phyloP scores from a whole-genome alignment of 2,113 vertebrate genomes.

The Melanotaenia duboulayi region DNA sequence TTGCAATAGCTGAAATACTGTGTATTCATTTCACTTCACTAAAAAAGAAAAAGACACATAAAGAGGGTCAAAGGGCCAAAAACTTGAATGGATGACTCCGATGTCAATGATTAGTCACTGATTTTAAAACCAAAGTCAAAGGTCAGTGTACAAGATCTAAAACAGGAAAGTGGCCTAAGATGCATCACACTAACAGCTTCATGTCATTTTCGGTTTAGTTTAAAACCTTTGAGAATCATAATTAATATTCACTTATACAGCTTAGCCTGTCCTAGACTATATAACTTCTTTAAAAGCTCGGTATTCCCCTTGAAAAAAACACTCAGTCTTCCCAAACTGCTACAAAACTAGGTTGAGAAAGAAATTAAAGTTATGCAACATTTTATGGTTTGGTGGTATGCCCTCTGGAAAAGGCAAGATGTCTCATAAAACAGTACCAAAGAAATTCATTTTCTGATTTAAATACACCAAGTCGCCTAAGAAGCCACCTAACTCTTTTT shows the following conservation, averaged over 20 bases:
- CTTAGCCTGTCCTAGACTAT: constrained; percentile 20
- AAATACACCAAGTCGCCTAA: constrained; percentile 65
- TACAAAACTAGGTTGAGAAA: constrained; percentile 51
- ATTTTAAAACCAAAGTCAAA: background rate
- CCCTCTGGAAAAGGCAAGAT: constrained; percentile 71
- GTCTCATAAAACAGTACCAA: constrained; percentile 73
- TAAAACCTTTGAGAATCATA: constrained; percentile 4
- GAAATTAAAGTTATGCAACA: constrained; percentile 76
- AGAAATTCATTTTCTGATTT: constrained; percentile 71
- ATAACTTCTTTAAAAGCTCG: constrained; percentile 49
- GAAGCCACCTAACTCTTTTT: constrained; percentile 71
- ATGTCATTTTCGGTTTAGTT: no score
- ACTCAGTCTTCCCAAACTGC: constrained; percentile 42
- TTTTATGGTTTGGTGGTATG: constrained; percentile 80
- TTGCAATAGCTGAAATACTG: no score
- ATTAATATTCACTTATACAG: constrained; percentile 47
- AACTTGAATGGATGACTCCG: no score
- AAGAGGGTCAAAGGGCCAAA: no score
- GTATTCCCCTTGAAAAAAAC: constrained; percentile 61
- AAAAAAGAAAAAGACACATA: no score
- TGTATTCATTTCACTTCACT: no score
- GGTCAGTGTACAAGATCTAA: constrained; percentile 9
- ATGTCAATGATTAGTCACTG: no score
- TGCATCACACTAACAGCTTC: constrained; percentile 7
- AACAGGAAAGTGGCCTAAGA: constrained; percentile 13